Evolutionary conservation across 2,113 vertebrate species (phyloP), one percentile per base, ranked within the genome.

Genomic region (Planiliza haematocheilus): DNA sequence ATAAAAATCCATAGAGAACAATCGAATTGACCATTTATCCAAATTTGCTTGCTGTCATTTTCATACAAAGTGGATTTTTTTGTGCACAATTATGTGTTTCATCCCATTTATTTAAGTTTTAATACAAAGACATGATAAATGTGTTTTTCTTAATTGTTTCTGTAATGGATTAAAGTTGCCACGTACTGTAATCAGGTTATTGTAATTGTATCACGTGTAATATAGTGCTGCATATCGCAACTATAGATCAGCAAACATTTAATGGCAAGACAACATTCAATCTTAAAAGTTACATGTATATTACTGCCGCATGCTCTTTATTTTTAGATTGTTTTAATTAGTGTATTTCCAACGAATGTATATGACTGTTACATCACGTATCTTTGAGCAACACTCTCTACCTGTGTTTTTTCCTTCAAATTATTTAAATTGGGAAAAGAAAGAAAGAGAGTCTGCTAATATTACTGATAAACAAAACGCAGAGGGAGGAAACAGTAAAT

Each of bases 111-210:
- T 30, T 30, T 11, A 68, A 20, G 21, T 67, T 56, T 57, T 11
- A 0, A 24, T 37, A 20, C 45, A 20, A 18, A 30, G 16, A 50
- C 36, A 48, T 71, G 61, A 87, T 70, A 14, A 65, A 83, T 62
- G 41, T 79, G 59, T 59, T 76, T 30, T 79, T 74, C 16, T 6
- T 56, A 61, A 62, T 52, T 60, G 55, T 69, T 65, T 50, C 48
- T 75, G 13, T 57, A 69, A 82, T 74, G 61, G 21, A 82, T 84
- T 64, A 55, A 34, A 16, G 66, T 30, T 58, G 39, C 58, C 38
- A 24, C 9, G 14, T 74, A 53, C 7, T 57, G 43, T 72, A 71
- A 86, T 82, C 61, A 72, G 58, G 51, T 81, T 79, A 64, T 59
- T 30, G 50, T 75, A 83, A 82, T 74, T 70, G 52, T 52, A 53